phyloP scores from a whole-genome alignment of 2,797 vertebrate species.

The Malacoctenus gilli region DNA sequence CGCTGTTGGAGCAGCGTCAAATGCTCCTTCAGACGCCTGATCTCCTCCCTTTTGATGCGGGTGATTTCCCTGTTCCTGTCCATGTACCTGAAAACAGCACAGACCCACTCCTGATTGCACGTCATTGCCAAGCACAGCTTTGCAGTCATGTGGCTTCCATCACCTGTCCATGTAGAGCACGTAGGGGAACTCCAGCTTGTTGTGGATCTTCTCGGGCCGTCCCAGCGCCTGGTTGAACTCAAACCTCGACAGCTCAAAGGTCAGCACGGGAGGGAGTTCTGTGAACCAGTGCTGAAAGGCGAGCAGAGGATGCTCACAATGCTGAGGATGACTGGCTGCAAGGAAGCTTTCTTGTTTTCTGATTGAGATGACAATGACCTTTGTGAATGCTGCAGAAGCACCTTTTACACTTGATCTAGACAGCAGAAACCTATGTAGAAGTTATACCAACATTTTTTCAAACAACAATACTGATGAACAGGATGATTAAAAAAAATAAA shows the following conservation, averaged over 20 bases:
- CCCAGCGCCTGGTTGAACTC: conserved; percentile 98
- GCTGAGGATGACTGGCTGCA: too few species aligned
- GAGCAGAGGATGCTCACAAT: too few species aligned
- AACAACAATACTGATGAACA: too few species aligned
- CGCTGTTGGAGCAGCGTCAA: conserved; percentile 95
- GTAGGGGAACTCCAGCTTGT: conserved; percentile 97
- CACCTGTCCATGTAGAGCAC: conserved; percentile 99
- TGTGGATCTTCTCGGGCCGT: conserved; percentile 98
- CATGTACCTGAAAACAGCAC: conserved; percentile 87
- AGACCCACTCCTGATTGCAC: background rate
- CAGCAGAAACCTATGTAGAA: too few species aligned
- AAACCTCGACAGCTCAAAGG: conserved; percentile 98
- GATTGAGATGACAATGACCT: too few species aligned
- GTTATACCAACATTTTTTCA: too few species aligned
- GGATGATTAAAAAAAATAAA: too few species aligned
- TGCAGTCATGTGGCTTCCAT: background rate
- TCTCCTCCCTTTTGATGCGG: conserved; percentile 97
- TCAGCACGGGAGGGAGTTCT: conserved; percentile 96
- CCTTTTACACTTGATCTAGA: too few species aligned
- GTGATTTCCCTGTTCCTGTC: conserved; percentile 97
- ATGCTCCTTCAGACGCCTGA: conserved; percentile 96
- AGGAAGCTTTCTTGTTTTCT: too few species aligned
- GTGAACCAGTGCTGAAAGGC: conserved; percentile 95
- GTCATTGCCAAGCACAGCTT: too few species aligned
- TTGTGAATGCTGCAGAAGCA: too few species aligned